These are phyloP conservation scores for Danaus plexippus DNA, from an alignment of 1,140 invertebrate genomes.

Conservation along the genomic window DNA sequence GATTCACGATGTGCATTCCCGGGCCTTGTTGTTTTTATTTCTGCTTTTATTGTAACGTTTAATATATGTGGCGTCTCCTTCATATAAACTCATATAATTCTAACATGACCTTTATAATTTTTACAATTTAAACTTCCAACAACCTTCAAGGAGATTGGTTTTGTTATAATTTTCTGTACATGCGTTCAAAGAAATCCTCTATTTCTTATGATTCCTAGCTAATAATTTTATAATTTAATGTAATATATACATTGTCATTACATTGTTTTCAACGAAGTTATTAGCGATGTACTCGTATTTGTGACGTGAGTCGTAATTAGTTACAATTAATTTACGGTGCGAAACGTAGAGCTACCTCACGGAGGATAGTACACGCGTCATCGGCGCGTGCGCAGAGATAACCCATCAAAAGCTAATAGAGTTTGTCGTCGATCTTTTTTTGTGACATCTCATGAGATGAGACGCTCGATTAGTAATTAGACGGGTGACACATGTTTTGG, in stretches of 20 bases:
- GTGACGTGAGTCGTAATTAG: no score
- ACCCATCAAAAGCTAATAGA: slow-evolving; percentile 53
- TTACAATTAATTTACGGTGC: no score
- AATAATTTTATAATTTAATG: no score
- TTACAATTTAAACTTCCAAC: not conserved
- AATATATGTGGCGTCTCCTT: slow-evolving; percentile 27
- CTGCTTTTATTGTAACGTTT: slow-evolving; percentile 52
- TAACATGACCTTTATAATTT: slow-evolving; percentile 8
- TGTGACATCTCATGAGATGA: slow-evolving; percentile 49
- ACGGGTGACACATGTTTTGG: slow-evolving; percentile 63
- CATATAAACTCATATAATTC: slow-evolving; percentile 8
- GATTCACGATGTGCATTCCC: slow-evolving; percentile 63
- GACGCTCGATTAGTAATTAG: slow-evolving; percentile 66
- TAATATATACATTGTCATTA: no score
- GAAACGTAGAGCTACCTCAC: slow-evolving; percentile 3
- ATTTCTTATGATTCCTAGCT: no score
- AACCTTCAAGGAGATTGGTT: no score
- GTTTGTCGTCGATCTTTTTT: slow-evolving; percentile 60
- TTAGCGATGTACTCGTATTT: no score
- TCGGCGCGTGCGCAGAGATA: slow-evolving; percentile 48
- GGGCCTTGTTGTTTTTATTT: slow-evolving; percentile 33
- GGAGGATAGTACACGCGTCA: slow-evolving; percentile 10
- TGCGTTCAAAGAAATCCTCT: no score
- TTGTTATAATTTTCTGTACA: no score
- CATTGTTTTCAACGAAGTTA: no score